Conservation (phyloP, 2,113 vertebrate species). For the Colistium nudipinnis region DNA sequence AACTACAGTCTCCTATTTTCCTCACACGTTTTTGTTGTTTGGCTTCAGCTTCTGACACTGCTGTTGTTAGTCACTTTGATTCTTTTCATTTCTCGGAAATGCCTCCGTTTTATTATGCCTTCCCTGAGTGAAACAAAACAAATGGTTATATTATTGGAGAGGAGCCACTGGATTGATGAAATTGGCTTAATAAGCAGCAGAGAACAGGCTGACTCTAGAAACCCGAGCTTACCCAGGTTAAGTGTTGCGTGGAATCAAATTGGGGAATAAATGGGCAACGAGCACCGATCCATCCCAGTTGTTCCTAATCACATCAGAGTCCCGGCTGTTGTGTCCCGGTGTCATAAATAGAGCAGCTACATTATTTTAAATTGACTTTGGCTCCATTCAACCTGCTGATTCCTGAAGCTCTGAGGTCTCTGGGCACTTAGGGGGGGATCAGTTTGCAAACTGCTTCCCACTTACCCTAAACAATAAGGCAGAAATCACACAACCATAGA, state of each 20-base stretch:
- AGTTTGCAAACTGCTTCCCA: slow-evolving; percentile 38
- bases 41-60: background rate
- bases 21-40: slow-evolving; percentile 19
- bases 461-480: slow-evolving; percentile 11
- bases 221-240: slow-evolving; percentile 50
- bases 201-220: slow-evolving; percentile 48
- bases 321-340: slow-evolving; percentile 57
- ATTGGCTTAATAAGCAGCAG: slow-evolving; percentile 39
- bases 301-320: slow-evolving; percentile 70
- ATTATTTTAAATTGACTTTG: slow-evolving; percentile 69
- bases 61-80: slow-evolving; percentile 14
- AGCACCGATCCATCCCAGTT: slow-evolving; percentile 57
- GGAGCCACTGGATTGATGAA: slow-evolving; percentile 20
- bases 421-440: slow-evolving; percentile 57
- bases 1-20: slow-evolving; percentile 14
- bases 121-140: slow-evolving; percentile 20
- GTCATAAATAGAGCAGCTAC: slow-evolving; percentile 70
- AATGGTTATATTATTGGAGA: slow-evolving; percentile 30
- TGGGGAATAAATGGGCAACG: slow-evolving; percentile 64
- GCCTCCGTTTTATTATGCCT: slow-evolving; percentile 17
- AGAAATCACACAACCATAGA: slow-evolving; percentile 9
- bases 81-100: slow-evolving; percentile 18
- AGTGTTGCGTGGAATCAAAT: slow-evolving; percentile 61
- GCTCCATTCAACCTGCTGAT: slow-evolving; percentile 61
- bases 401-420: slow-evolving; percentile 46